phyloP scores from a whole-genome alignment of 37 sponge, comb jelly and placozoan genomes.

The Eunapius fragilis region DNA sequence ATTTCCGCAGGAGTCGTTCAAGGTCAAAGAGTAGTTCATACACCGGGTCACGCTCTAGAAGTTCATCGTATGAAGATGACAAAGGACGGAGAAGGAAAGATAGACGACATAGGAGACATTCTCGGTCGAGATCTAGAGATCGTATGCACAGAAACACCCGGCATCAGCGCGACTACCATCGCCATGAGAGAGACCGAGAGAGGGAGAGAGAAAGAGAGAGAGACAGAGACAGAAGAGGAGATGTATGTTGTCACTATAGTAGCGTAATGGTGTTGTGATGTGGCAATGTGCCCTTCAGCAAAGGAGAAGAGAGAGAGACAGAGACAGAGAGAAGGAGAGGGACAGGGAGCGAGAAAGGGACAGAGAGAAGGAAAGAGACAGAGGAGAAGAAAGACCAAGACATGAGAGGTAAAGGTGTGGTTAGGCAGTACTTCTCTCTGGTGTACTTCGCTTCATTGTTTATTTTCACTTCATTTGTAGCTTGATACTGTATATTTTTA shows the following conservation, averaged over 20 bases:
- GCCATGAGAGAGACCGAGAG: slow-evolving; percentile 68
- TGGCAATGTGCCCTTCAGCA: neutral
- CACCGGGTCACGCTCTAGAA: slow-evolving; percentile 48
- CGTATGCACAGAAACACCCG: slow-evolving; percentile 28
- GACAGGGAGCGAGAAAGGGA: slow-evolving; percentile 48
- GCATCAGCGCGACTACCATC: slow-evolving; percentile 33
- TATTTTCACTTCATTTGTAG: neutral
- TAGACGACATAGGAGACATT: slow-evolving; percentile 28
- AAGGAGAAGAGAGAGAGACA: slow-evolving; percentile 44
- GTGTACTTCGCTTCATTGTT: neutral
- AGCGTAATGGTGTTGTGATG: neutral
- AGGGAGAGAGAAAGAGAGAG: slow-evolving; percentile 73
- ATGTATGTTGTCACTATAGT: neutral
- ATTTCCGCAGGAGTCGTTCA: slow-evolving; percentile 24
- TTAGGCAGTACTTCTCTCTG: neutral
- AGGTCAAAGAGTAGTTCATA: slow-evolving; percentile 34
- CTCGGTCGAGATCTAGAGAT: slow-evolving; percentile 19
- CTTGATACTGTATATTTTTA: too few species aligned
- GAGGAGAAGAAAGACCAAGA: slow-evolving; percentile 45
- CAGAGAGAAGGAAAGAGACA: slow-evolving; percentile 15
- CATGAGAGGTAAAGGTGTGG: slow-evolving; percentile 31
- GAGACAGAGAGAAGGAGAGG: slow-evolving; percentile 46
- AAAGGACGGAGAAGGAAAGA: slow-evolving; percentile 23
- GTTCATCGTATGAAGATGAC: slow-evolving; percentile 54
- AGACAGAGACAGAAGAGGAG: slow-evolving; percentile 22